These are phyloP conservation scores for Nyctereutes procyonoides DNA, from an alignment of 2,113 vertebrate genomes.

Conservation along the genomic window DNA sequence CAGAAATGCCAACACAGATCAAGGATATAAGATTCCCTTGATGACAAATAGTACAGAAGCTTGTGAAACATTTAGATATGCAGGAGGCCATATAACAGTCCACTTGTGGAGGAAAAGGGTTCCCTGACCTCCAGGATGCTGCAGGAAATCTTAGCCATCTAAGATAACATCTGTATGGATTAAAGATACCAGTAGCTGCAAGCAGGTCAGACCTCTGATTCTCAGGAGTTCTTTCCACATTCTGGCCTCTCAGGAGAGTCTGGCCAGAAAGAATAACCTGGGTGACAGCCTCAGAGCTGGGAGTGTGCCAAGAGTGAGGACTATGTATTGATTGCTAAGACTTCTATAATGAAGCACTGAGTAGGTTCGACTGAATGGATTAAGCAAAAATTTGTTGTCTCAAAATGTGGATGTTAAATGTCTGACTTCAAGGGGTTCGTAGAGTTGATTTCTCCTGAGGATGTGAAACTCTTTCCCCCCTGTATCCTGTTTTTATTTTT, in stretches of 20 bases:
- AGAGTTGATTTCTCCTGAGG: background rate
- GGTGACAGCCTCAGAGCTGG: background rate
- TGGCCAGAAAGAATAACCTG: background rate
- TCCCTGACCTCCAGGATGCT: background rate
- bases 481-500: conserved; percentile 81
- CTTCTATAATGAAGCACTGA: background rate
- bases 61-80: rapidly evolving
- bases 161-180: background rate
- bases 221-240: background rate
- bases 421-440: background rate
- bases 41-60: background rate
- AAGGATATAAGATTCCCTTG: background rate
- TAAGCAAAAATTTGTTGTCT: background rate
- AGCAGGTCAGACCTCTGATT: background rate
- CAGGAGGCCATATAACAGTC: too few relatives aligned
- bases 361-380: background rate
- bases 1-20: background rate
- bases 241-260: background rate
- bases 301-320: background rate
- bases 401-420: background rate
- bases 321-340: background rate
- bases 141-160: background rate
- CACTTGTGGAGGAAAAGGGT: background rate
- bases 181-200: background rate
- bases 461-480: rapidly evolving